Evolutionary conservation across 2,888 invertebrate species (phyloP), one percentile per base, ranked within the genome.

Genomic region (Sceliomorpha sp.): DNA sequence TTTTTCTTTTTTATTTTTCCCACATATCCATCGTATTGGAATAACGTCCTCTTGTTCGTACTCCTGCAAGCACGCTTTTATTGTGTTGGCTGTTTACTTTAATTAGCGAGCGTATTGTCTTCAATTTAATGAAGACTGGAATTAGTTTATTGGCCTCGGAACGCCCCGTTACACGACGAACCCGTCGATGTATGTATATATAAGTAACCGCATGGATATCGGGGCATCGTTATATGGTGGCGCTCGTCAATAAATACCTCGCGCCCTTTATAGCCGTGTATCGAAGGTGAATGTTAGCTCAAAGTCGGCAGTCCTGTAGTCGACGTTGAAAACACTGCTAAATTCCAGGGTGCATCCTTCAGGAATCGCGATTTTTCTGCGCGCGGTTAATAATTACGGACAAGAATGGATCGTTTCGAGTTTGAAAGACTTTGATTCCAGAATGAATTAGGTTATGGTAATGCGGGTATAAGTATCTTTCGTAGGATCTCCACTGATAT

Each of bases 111-210:
- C 71, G 73, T 72, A 80, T 81, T 79, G 82, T 83, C 82, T 83
- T 77, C 76, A 83, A 85, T 85, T 85, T 84, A 86, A 85, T 86
- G 84, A 84, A 86, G 83, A 83, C 79, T 72, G 77, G 77, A 80
- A 83, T 83, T 78, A 82, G 80, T 86, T 86, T 86, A 86, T 84
- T 78, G 78, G 74, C 75, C 63, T 71, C 60, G 72, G 60, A 48
- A 60, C 60, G 47, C 59, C 53, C 50, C 32, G 40, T 17, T 31
- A 59, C 55, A 73, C 50, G 60, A 45, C 31, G 12, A 10, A 26
- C 34, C 32, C 36, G 14, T 1, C 47, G 27, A 63, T 60, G 56
- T 68, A 67, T 55, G 42, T 63, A 69, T 55, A 39, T 63, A 69
- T 63, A 68, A 67, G 60, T 58, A 63, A 68, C 60, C 56, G 44